Percentiles rank a stretch among this genome's conserved stretches.
Conservation (phyloP, 2,888 invertebrate genomes). For the Elgonia sp. region DNA sequence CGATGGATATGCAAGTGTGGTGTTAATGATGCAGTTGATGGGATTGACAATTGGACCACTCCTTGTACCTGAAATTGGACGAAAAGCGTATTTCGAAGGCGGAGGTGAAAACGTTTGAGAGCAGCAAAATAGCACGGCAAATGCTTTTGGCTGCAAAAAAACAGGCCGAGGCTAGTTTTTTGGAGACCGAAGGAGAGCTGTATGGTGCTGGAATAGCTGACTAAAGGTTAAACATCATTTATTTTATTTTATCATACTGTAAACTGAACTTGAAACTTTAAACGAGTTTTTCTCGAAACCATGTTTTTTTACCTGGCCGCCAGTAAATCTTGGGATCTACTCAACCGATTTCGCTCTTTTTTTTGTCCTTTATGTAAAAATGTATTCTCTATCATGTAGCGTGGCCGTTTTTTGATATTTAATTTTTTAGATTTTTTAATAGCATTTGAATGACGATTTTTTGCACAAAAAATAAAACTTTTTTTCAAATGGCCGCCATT, state of each 20-base stretch:
- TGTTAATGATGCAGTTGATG: no score
- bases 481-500: conserved; percentile 48
- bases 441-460: conserved; percentile 42
- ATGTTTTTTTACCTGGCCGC: conserved; percentile 53
- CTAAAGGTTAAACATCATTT: conserved; percentile 28
- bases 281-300: conserved; percentile 44
- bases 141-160: conserved; percentile 40
- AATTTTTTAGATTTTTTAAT: conserved; percentile 46
- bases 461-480: conserved; percentile 40
- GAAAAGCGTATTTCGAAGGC: conserved; percentile 27
- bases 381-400: conserved; percentile 39
- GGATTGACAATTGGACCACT: no score
- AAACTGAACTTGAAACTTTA: conserved; percentile 53
- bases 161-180: conserved; percentile 25
- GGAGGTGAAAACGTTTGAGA: conserved; percentile 28
- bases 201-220: conserved; percentile 31
- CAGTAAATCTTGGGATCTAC: conserved; percentile 52
- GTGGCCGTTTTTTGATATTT: conserved; percentile 52
- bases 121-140: conserved; percentile 50
- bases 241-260: conserved; percentile 44
- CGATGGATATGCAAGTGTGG: no score
- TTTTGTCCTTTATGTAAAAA: conserved; percentile 26
- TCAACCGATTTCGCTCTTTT: conserved; percentile 44
- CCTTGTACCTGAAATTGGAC: conserved; percentile 26
- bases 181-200: conserved; percentile 26